Percentiles rank a stretch among this genome's conserved stretches.
These are phyloP conservation scores for Cylloceria caligata DNA, from an alignment of 2,888 invertebrate species.

Conservation along the genomic window DNA sequence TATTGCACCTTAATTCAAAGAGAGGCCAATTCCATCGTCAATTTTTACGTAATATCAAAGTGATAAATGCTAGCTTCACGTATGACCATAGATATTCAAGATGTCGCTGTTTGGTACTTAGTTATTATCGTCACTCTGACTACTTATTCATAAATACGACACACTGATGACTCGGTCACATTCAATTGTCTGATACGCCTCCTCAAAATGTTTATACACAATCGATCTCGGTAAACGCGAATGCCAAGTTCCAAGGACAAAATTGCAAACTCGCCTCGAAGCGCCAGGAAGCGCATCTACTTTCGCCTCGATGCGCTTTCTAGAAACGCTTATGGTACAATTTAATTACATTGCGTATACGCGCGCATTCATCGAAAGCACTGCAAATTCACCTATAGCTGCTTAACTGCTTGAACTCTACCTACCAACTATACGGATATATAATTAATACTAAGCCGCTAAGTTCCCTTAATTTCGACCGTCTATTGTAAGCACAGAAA, in stretches of 20 bases:
- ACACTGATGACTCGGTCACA: background rate
- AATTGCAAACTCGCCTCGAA: conserved; percentile 54
- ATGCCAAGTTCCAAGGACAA: conserved; percentile 22
- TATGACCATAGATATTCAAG: background rate
- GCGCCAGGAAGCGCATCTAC: too few relatives aligned
- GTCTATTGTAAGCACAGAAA: background rate
- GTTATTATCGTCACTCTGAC: conserved; percentile 56
- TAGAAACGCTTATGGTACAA: conserved; percentile 39
- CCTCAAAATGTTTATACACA: conserved; percentile 1
- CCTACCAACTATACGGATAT: background rate
- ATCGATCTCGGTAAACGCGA: conserved; percentile 33
- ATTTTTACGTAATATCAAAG: background rate
- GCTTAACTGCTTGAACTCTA: conserved; percentile 1
- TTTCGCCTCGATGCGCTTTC: conserved; percentile 40
- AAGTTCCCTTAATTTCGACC: background rate
- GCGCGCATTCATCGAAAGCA: conserved; percentile 1
- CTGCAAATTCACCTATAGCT: conserved; percentile 14
- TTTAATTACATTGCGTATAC: conserved; percentile 51
- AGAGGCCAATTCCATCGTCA: conserved; percentile 53
- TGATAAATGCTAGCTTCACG: background rate
- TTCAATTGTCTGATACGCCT: conserved; percentile 8
- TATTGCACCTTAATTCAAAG: conserved; percentile 28
- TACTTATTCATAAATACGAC: background rate
- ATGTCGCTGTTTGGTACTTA: background rate
- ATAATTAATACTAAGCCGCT: background rate